Evolutionary conservation across 2,797 vertebrate species (phyloP).

Genomic region (Enteromius radiatus): DNA sequence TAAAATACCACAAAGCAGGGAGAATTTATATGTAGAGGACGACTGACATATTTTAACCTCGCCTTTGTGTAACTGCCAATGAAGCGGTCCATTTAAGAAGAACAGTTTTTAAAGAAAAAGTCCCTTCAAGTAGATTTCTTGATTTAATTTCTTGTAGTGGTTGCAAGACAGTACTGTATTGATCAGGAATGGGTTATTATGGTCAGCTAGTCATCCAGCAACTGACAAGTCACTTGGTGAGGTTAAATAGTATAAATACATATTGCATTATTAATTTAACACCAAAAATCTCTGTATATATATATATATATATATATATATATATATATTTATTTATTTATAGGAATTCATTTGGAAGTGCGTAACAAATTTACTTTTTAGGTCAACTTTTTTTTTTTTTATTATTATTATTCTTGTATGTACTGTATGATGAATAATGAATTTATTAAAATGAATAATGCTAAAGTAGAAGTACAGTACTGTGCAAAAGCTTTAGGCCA

Average conservation of each 20-base stretch:
- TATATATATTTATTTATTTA: background rate
- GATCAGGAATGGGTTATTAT: background rate
- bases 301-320: background rate
- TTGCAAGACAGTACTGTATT: background rate
- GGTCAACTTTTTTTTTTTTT: too few species aligned
- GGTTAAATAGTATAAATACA: background rate
- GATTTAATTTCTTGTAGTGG: background rate
- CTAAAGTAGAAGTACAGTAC: too few species aligned
- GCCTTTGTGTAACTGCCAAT: slow-evolving; percentile 19
- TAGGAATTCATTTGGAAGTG: too few species aligned
- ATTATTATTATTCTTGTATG: too few species aligned
- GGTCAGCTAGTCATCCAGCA: background rate
- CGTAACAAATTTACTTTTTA: too few species aligned
- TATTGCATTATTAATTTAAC: background rate
- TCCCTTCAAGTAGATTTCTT: background rate
- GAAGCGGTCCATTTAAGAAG: slow-evolving; percentile 10
- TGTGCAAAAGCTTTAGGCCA: too few species aligned
- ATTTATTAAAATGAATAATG: background rate
- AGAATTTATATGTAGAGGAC: slow-evolving; percentile 49
- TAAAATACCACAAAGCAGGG: slow-evolving; percentile 61
- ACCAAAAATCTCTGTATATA: background rate
- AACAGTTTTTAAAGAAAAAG: slow-evolving; percentile 19
- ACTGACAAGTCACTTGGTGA: background rate
- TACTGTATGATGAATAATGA: too few species aligned
- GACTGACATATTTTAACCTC: slow-evolving; percentile 37